Evolutionary conservation across 2,113 vertebrate species (phyloP), one percentile per base, ranked within the genome.

Genomic region (Atherinomorus stipes): DNA sequence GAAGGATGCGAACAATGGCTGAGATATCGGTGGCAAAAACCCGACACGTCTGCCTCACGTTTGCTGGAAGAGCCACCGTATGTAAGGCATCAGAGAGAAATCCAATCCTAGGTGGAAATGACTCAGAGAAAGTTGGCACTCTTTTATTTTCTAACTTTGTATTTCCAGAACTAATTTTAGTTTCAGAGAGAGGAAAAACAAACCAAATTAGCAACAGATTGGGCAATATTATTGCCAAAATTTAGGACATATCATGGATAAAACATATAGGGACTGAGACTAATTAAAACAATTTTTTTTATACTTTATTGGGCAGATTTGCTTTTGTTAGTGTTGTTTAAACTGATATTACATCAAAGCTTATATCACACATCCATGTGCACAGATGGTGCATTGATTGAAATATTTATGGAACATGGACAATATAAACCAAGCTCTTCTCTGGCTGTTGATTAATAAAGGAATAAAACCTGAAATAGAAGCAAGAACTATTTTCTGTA

Each of bases 31-130:
- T 22, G 45, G 18, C 16, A 56, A 61, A 22, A 45, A 61, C 25
- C 28, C 28, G 31, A 47, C 26, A 62, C 18, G 34, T 64, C 19
- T 50, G 15, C 23, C 34, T 52, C 7, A 4, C 49, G 52, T 25
- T 28, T n/a, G 21, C 53, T 54, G 28, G 23, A 67, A 65, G n/a
- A 74, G 37, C 44, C 0, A 11, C 21, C 38, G 21, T 66, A 52
- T 71, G 5, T 61, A 50, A n/a, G 28, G 26, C 50, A 57, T 52
- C 23, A 54, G 42, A 59, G 18, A 64, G 26, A 58, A 70, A 69
- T 25, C 22, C 34, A 26, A 69, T 10, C 18, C 10, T 22, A 19
- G 12, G 4, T 68, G n/a, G 54, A 26, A 53, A 64, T 49, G 11
- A 54, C 16, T 66, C 52, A 62, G 15, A 44, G 11, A 42, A 60